Base-by-base conservation (phyloP, 2,797 vertebrate genomes). In the Chrosomus eos region DNA sequence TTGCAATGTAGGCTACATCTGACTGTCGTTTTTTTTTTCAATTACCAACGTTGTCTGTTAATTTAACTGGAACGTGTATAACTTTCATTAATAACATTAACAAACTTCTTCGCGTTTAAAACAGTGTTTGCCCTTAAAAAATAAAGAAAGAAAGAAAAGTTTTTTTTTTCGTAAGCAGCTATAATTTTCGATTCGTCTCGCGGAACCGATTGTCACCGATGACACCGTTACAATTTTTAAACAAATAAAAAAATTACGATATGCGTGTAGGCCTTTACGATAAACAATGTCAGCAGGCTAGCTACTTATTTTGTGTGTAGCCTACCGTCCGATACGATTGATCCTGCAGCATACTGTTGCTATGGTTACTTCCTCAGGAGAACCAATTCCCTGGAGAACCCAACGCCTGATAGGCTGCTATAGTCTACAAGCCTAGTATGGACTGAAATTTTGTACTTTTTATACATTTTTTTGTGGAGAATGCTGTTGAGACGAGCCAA, bases 51-150 rank as follows among this genome's bases (percentile, higher is more conserved):
- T 79, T 79, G 9, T 38, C 14, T 62, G 7, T 60, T 11, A 0
- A 19, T 76, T 60, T 40, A 58, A 23, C 33, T 60, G 23, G 33
- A 18, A 40, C 4, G 19, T 60, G 19, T 28, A 16, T n/a, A 77
- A 43, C 75, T 77, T 77, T 77, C 55, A 77, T 77, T 77, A 77
- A 77, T 43, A 28, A 7, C 75, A 77, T 77, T 43, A 60, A 62
- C 16, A 43, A 5, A 16, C 7, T 7, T 7, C 0, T 10, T 31
- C 28, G 6, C 18, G 51, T 74, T 33, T 1, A 51, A 64, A 51
- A 73, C 26, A 48, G 7, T 31, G 26, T 5, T n/a, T 14, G 7
- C 16, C 1, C 1, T 67, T 1, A 18, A 51, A 18, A 51, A 48
- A 1, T n/a, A 43, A 43, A 45, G 31, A 33, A 33, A 2, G 31